These are phyloP conservation scores for Amiota minor DNA, from an alignment of 2,888 invertebrate species.

Conservation along the genomic window DNA sequence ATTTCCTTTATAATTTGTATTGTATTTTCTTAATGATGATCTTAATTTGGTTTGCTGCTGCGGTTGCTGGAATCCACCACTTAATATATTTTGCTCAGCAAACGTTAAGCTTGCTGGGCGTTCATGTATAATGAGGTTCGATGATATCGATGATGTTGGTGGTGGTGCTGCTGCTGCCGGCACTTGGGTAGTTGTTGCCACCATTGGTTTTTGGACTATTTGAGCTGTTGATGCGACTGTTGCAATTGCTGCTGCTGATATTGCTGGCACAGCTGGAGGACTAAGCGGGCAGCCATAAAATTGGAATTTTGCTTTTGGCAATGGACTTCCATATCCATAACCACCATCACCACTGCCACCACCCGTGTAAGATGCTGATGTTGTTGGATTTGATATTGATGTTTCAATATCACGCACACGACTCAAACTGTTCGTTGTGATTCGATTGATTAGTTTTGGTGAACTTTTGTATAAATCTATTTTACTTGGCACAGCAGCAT, in stretches of 20 bases:
- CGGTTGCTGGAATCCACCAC: constrained; percentile 43
- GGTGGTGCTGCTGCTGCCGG: neutral
- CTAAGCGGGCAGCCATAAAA: neutral
- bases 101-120: constrained; percentile 75
- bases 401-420: constrained; percentile 67
- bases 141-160: constrained; percentile 19
- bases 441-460: constrained; percentile 63
- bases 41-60: constrained; percentile 78
- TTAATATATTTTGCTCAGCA: constrained; percentile 52
- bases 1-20: constrained; percentile 65
- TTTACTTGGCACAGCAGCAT: constrained; percentile 54
- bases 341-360: constrained; percentile 22
- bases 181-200: neutral
- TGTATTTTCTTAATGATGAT: constrained; percentile 85
- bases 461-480: constrained; percentile 67
- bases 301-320: constrained; percentile 55
- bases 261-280: constrained; percentile 31
- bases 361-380: no score
- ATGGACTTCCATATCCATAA: constrained; percentile 59
- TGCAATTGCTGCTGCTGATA: constrained; percentile 42
- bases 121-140: constrained; percentile 58
- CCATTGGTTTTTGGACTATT: constrained; percentile 28
- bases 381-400: no score
- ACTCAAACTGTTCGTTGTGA: constrained; percentile 49
- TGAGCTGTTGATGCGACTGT: constrained; percentile 23